Conservation (phyloP, 1,140 invertebrate genomes). For the Papilio machaon region DNA sequence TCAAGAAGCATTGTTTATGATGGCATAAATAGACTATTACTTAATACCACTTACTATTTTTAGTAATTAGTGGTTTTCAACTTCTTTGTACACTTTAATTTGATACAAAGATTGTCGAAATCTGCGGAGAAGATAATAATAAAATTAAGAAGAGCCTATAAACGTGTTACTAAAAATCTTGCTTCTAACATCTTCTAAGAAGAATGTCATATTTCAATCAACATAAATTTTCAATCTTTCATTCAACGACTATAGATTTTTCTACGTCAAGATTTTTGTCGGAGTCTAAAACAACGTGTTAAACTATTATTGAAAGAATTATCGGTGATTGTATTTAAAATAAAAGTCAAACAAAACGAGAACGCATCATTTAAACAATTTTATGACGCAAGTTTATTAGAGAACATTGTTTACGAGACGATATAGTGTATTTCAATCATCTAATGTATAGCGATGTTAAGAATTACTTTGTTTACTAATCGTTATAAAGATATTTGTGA, state of each 20-base stretch:
- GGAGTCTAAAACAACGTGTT: not conserved
- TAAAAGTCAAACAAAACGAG: slow-evolving; percentile 24
- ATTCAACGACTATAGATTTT: not conserved
- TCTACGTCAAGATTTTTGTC: not conserved
- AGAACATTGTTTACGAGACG: slow-evolving; percentile 21
- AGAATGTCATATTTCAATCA: not conserved
- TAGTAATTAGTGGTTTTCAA: slow-evolving; percentile 6
- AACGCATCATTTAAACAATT: slow-evolving; percentile 19
- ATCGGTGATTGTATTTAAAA: slow-evolving; percentile 14
- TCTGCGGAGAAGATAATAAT: not conserved
- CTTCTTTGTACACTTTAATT: not conserved
- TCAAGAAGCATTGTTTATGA: not conserved
- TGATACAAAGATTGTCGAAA: not conserved
- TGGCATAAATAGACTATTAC: slow-evolving; percentile 6
- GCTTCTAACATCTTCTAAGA: not conserved
- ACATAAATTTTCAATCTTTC: not conserved
- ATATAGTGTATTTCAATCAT: slow-evolving; percentile 25
- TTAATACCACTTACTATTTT: not conserved
- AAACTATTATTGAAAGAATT: slow-evolving; percentile 9
- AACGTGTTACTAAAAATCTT: not conserved
- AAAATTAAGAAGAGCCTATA: not conserved
- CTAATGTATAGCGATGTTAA: slow-evolving; percentile 14
- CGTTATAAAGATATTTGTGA: not conserved
- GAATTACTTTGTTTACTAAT: slow-evolving; percentile 24
- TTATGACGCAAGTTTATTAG: not conserved